phyloP scores from a whole-genome alignment of 1,140 invertebrate genomes.

The Aphelinus certus region DNA sequence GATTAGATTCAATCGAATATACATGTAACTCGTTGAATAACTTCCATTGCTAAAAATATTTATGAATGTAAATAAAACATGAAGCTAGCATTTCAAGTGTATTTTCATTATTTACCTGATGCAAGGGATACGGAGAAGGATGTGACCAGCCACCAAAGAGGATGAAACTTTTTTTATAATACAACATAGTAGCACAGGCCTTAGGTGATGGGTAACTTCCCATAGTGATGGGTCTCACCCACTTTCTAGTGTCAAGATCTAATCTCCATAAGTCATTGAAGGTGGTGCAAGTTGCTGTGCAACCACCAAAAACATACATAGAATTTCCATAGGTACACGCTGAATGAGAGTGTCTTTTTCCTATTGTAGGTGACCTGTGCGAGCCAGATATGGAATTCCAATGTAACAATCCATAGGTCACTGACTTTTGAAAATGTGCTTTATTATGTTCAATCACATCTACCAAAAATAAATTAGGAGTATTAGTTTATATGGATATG shows the following conservation, averaged over 20 bases:
- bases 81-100: constrained; percentile 7
- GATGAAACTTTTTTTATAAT: constrained; percentile 84
- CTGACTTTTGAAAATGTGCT: constrained; percentile 74
- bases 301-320: constrained; percentile 97
- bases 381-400: constrained; percentile 71
- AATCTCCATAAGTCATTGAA: constrained; percentile 98
- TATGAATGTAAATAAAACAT: constrained; percentile 5
- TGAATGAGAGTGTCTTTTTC: constrained; percentile 91
- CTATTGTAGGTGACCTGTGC: constrained; percentile 75
- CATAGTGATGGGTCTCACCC: constrained; percentile 82
- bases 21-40: constrained; percentile 94
- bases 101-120: constrained; percentile 72
- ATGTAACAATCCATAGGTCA: constrained; percentile 74
- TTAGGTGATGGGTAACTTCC: constrained; percentile 96
- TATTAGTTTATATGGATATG: background rate
- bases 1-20: constrained; percentile 84
- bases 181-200: constrained; percentile 90
- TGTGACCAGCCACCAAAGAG: constrained; percentile 97
- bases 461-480: constrained; percentile 52
- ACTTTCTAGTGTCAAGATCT: constrained; percentile 85
- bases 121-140: constrained; percentile 88
- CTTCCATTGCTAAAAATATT: constrained; percentile 69
- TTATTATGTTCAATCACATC: constrained; percentile 78
- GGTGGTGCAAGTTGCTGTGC: constrained; percentile 91
- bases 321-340: constrained; percentile 84